These are phyloP conservation scores for Propsilocerus akamusi DNA, from an alignment of 1,140 invertebrate species.

Conservation along the genomic window DNA sequence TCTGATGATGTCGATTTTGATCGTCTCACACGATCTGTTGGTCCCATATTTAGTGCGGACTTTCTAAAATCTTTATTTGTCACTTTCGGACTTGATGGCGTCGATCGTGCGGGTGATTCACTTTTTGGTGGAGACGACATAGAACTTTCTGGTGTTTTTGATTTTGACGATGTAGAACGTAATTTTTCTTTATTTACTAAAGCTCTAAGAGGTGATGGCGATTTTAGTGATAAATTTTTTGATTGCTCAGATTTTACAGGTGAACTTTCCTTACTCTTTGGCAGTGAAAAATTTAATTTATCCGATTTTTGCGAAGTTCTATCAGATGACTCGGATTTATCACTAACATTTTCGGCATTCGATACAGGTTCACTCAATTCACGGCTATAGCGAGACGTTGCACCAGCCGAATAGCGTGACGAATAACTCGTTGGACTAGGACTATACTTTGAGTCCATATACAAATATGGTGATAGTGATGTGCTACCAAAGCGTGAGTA, in stretches of 20 bases:
- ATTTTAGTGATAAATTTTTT: constrained; percentile 15
- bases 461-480: constrained; percentile 26
- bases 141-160: constrained; percentile 19
- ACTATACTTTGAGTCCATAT: constrained; percentile 42
- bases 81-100: constrained; percentile 24
- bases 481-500: constrained; percentile 36
- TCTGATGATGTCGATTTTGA: constrained; percentile 19
- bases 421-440: constrained; percentile 26
- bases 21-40: constrained; percentile 24
- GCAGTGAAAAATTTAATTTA: background rate
- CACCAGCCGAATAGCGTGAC: background rate
- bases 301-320: background rate
- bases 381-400: background rate
- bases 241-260: constrained; percentile 17
- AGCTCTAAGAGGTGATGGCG: constrained; percentile 12
- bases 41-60: constrained; percentile 50
- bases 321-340: background rate
- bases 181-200: constrained; percentile 25
- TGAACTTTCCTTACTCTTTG: background rate
- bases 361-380: background rate
- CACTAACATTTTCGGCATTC: constrained; percentile 4
- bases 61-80: constrained; percentile 60
- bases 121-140: constrained; percentile 31
- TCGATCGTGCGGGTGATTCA: constrained; percentile 26
- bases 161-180: constrained; percentile 20